Conservation (phyloP, 1,140 invertebrate genomes). For the Capitella teleta region DNA sequence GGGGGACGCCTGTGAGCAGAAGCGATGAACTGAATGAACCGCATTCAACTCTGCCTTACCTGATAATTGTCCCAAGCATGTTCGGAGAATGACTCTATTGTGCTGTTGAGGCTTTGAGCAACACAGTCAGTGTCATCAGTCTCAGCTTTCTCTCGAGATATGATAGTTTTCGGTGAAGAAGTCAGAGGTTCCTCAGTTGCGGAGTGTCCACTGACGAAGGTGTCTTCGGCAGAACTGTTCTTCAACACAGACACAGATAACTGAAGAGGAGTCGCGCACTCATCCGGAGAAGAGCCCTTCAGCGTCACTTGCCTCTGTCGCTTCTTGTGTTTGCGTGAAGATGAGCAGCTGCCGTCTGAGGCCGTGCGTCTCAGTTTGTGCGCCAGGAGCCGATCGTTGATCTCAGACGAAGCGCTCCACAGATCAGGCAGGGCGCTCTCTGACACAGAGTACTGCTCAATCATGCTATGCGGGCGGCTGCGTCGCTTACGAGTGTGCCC, state of each 20-base stretch:
- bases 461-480: background rate
- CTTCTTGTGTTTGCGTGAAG: background rate
- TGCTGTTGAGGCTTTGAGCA: conserved; percentile 24
- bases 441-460: background rate
- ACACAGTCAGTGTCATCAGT: conserved; percentile 2
- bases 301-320: background rate
- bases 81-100: conserved; percentile 67
- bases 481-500: background rate
- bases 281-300: background rate
- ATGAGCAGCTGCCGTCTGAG: background rate
- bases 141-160: background rate
- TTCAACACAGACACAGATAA: background rate
- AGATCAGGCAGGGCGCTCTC: background rate
- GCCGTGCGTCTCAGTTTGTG: background rate
- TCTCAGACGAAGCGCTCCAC: background rate
- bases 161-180: background rate
- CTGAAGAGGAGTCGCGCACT: background rate
- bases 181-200: background rate
- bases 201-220: background rate
- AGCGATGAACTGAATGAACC: conserved; percentile 5
- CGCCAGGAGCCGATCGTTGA: too few species aligned
- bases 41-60: conserved; percentile 22
- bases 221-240: background rate
- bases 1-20: conserved; percentile 19
- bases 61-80: conserved; percentile 56